Percentiles rank a stretch among this genome's conserved stretches.
Evolutionary conservation across 1,140 invertebrate species (phyloP).

Genomic region (Tetramorium parvispinum): DNA sequence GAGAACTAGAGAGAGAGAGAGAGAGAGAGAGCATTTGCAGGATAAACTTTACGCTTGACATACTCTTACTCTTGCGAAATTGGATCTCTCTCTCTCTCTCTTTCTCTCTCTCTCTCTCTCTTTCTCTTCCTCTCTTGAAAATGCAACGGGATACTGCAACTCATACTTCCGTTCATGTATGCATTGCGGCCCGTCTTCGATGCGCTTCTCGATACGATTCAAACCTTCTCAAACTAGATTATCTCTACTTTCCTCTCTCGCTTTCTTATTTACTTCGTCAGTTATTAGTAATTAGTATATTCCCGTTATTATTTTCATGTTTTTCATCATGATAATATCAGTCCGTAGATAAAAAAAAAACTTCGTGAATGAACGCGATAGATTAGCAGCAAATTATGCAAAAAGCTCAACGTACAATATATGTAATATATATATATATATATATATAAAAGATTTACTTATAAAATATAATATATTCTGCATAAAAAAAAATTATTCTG

Average conservation of each 20-base stretch:
- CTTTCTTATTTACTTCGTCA: not conserved
- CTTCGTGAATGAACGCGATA: no score
- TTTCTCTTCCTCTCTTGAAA: not conserved
- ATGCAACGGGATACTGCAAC: slow-evolving; percentile 28
- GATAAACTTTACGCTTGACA: slow-evolving; percentile 46
- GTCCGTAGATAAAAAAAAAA: no score
- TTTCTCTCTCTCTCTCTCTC: slow-evolving; percentile 30
- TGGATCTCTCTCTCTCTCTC: slow-evolving; percentile 11
- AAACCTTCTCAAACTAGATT: not conserved
- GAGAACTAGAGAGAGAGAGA: not conserved
- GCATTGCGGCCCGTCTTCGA: not conserved
- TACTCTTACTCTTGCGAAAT: slow-evolving; percentile 32
- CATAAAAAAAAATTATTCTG: no score
- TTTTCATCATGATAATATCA: not conserved
- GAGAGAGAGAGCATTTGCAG: not conserved
- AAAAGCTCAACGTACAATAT: no score
- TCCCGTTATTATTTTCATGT: not conserved
- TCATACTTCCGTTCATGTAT: slow-evolving; percentile 25
- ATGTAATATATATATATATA: no score
- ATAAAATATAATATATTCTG: no score
- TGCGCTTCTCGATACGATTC: not conserved
- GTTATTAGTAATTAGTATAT: not conserved
- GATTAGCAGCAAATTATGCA: no score
- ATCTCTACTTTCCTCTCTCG: not conserved
- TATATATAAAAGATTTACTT: no score